Base-by-base conservation (phyloP, 1,140 invertebrate genomes). In the Heliconius eleuchia region DNA sequence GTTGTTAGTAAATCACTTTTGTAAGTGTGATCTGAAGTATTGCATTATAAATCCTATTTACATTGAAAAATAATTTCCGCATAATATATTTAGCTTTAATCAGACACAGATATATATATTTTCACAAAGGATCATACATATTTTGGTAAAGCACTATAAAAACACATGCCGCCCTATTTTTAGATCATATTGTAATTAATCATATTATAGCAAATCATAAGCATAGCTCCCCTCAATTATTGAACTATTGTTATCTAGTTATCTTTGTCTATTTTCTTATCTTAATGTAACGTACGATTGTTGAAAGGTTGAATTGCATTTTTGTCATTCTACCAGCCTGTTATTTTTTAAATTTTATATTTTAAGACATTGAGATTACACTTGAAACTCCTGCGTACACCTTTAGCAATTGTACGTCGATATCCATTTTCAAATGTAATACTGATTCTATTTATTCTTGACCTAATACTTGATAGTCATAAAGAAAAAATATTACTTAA, bases 21-120 rank as follows among this genome's bases (percentile, higher is more conserved):
- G 92, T 94, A 92, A 91, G 84, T 93, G 92, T 92, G 92, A 92
- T 92, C 88, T 92, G 92, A 92, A 91, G 91, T 82, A 79, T 82
- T 87, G 80, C 80, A 83, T 85, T 83, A 60, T 80, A 84, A 77
- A 79, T 82, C 71, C 74, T 78, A 83, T 84, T 83, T 81, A 81
- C 78, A 82, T 80, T 57, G 8, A 73, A 71, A 75, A 80, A 76
- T 37, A 76, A 27, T 76, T 42, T 46, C 57, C 75, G 42, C 66
- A 34, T 52, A 55, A 77, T 75, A 73, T 78, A 81, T 78, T 80
- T 85, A 87, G 88, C 86, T 88, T 87, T 88, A 86, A 85, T 80
- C 79, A 71, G 50, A 85, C 79, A 89, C 85, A 87, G 80, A 86
- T 84, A 83, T 23, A 89, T 91, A 89, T 91, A 90, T 89, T 88